A percentile compares a stretch with the other conserved stretches of the same genome.
Evolutionary conservation across 2,888 invertebrate species (phyloP).

Genomic region (Dryobota labecula): DNA sequence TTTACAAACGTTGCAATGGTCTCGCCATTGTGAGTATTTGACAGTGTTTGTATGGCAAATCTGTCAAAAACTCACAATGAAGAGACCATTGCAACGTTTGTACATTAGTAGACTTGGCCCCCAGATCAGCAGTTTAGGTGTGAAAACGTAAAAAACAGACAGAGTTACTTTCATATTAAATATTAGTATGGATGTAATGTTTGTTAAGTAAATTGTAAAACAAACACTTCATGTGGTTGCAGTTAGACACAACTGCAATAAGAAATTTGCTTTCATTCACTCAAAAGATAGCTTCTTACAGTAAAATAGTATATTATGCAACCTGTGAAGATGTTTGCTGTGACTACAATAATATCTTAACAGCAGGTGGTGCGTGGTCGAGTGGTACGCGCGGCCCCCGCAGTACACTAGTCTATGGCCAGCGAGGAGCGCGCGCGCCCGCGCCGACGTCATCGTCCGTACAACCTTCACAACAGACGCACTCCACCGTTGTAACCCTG

Average conservation of each 20-base stretch:
- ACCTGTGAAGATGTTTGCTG: not conserved
- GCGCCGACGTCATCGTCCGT: slow-evolving; percentile 63
- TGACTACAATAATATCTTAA: not conserved
- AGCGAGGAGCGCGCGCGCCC: slow-evolving; percentile 68
- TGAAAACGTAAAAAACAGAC: too few species aligned
- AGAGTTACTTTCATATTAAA: too few species aligned
- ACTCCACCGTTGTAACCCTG: slow-evolving; percentile 76
- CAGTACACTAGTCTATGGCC: slow-evolving; percentile 82
- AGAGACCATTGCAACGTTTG: too few species aligned
- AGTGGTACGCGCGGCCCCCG: slow-evolving; percentile 73
- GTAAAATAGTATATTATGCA: not conserved
- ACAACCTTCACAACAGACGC: slow-evolving; percentile 64
- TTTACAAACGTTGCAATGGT: too few species aligned
- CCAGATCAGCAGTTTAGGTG: too few species aligned
- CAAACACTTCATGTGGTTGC: too few species aligned
- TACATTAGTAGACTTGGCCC: too few species aligned
- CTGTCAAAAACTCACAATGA: too few species aligned
- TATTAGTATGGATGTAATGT: too few species aligned
- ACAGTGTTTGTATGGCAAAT: too few species aligned
- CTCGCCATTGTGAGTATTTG: too few species aligned
- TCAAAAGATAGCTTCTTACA: not conserved
- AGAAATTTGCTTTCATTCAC: slow-evolving; percentile 6
- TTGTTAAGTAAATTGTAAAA: too few species aligned
- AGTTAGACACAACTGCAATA: not conserved
- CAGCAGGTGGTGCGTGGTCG: slow-evolving; percentile 73